Percentiles rank a stretch among this genome's conserved stretches.
Evolutionary conservation across 2,797 vertebrate species (phyloP).

Genomic region (Coccyzus lansbergi): DNA sequence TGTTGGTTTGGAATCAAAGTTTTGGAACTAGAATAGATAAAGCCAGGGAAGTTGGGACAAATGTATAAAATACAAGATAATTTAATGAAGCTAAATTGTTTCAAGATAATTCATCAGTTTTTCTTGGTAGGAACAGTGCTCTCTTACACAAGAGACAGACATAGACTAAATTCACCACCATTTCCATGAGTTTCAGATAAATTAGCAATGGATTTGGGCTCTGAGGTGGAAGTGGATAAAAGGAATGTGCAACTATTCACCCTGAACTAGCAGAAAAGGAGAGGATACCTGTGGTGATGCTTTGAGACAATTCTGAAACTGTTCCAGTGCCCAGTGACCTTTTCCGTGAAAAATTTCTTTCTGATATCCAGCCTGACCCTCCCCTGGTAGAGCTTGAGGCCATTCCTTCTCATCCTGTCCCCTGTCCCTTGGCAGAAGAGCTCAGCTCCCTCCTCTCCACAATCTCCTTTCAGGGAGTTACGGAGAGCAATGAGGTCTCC

Average conservation of each 20-base stretch:
- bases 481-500: too few species aligned
- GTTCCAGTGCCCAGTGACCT: too few species aligned
- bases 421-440: too few species aligned
- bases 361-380: too few species aligned
- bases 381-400: too few species aligned
- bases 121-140: not conserved
- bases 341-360: too few species aligned
- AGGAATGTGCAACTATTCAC: not conserved
- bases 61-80: not conserved
- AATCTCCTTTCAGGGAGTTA: too few species aligned
- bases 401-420: too few species aligned
- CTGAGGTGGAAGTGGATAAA: not conserved
- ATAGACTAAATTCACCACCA: not conserved
- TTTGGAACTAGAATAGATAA: not conserved
- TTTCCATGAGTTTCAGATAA: not conserved
- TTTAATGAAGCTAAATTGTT: not conserved
- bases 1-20: not conserved
- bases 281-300: not conserved
- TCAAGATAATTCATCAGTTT: not conserved
- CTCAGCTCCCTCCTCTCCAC: too few species aligned
- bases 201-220: not conserved
- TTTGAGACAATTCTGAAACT: not conserved
- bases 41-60: not conserved
- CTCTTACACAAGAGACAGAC: not conserved
- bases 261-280: not conserved